Percentiles rank a stretch among this genome's conserved stretches.
Evolutionary conservation across 2,797 vertebrate species (phyloP).

Genomic region (Xyrichtys novacula): DNA sequence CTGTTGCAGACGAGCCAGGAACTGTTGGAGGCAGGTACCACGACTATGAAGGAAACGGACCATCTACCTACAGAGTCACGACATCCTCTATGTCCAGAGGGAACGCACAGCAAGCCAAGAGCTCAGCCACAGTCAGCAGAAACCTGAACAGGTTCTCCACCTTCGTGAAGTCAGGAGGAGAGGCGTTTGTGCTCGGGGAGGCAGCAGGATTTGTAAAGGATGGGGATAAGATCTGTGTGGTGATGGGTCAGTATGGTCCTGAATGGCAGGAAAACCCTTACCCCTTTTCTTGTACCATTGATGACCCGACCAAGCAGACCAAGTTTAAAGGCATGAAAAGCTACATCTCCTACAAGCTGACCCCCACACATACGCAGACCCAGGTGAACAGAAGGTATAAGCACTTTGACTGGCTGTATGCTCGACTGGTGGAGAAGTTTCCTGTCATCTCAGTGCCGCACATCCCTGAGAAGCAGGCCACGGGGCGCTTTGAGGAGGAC

Average conservation of each 20-base stretch:
- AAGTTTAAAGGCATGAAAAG: conserved; percentile 99
- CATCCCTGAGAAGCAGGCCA: conserved; percentile 98
- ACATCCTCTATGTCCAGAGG: conserved; percentile 84
- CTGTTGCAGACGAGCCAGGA: conserved; percentile 92
- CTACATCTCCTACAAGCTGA: conserved; percentile 97
- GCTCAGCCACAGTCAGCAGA: conserved; percentile 92
- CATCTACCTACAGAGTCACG: conserved; percentile 88
- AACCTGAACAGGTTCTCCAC: conserved; percentile 98
- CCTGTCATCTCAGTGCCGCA: conserved; percentile 97
- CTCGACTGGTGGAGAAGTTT: conserved; percentile 94
- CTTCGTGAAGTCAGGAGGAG: conserved; percentile 96
- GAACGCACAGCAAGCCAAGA: conserved; percentile 85
- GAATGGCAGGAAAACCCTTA: conserved; percentile 99
- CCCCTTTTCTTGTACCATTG: conserved; percentile 93
- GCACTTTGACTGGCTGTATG: conserved; percentile 98
- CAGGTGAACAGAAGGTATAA: conserved; percentile 96
- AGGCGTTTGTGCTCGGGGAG: conserved; percentile 95
- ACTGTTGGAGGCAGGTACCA: conserved; percentile 80
- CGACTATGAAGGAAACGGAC: conserved; percentile 88
- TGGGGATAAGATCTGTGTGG: conserved; percentile 95
- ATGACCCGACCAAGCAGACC: conserved; percentile 98
- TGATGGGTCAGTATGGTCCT: conserved; percentile 90
- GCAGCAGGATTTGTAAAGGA: conserved; percentile 94
- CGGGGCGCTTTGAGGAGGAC: conserved; percentile 97
- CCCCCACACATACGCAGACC: conserved; percentile 92